phyloP scores from a whole-genome alignment of 2,888 invertebrate genomes.

The Prenolepis imparis region DNA sequence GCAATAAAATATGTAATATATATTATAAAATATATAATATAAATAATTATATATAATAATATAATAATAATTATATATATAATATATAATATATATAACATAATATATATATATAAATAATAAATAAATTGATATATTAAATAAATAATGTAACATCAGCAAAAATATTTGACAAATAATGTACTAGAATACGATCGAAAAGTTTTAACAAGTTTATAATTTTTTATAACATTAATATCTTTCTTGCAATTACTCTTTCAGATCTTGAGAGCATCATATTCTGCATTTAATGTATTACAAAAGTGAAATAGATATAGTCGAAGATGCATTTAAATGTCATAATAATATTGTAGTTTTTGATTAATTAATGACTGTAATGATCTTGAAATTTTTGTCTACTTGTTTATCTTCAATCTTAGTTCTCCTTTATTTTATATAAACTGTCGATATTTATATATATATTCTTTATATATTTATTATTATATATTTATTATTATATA shows the following conservation, averaged over 20 bases:
- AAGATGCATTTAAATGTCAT: background rate
- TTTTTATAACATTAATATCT: background rate
- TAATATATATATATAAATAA: background rate
- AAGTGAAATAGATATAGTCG: background rate
- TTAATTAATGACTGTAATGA: background rate
- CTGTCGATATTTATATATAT: too few species aligned
- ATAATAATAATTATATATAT: background rate
- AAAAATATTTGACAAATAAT: background rate
- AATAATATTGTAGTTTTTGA: background rate
- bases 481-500: too few species aligned
- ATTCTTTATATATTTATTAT: too few species aligned
- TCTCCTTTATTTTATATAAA: too few species aligned
- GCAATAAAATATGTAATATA: background rate
- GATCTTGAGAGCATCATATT: constrained; percentile 19
- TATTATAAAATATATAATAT: background rate
- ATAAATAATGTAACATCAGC: background rate
- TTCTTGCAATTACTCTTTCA: background rate
- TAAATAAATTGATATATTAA: background rate
- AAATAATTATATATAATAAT: background rate
- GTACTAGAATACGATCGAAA: background rate
- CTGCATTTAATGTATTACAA: constrained; percentile 17
- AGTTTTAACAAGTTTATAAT: background rate
- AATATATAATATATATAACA: background rate
- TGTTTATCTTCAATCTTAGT: too few species aligned
- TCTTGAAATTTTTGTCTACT: too few species aligned